Conservation (phyloP, 2,797 vertebrate species). For the Hydrocynus forskahlii region DNA sequence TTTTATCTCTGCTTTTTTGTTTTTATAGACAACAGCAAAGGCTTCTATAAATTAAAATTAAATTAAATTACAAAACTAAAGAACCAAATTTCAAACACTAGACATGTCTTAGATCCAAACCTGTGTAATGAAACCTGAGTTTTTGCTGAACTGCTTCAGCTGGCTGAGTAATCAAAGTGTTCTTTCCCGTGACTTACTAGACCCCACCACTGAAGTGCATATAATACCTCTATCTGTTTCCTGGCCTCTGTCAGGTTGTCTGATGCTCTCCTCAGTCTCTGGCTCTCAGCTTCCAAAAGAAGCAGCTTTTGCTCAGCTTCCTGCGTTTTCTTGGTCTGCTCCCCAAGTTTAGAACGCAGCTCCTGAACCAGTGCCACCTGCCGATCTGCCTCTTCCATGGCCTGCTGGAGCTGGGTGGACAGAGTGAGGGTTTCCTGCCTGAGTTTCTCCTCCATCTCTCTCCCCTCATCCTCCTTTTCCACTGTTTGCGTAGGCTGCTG, state of each 20-base stretch:
- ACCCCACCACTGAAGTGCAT: constrained; percentile 8
- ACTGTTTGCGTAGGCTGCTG: constrained; percentile 25
- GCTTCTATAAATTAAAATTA: too few species aligned
- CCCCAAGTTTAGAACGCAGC: constrained; percentile 72
- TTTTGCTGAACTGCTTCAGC: background rate
- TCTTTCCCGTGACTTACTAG: background rate
- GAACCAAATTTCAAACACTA: background rate
- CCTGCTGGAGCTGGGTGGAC: constrained; percentile 66
- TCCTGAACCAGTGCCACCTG: constrained; percentile 70
- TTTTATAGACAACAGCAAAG: background rate
- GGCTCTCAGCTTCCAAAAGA: constrained; percentile 73
- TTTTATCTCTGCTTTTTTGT: background rate
- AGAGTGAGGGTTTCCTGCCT: constrained; percentile 50
- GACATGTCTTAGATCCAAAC: background rate
- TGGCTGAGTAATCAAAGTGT: background rate
- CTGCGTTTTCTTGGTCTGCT: constrained; percentile 76
- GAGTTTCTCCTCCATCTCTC: constrained; percentile 53
- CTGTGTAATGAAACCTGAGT: background rate
- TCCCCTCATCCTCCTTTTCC: constrained; percentile 44
- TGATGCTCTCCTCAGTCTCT: constrained; percentile 72
- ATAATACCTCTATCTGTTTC: constrained; percentile 78
- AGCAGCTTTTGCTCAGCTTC: constrained; percentile 78
- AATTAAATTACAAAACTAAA: background rate
- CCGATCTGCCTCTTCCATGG: constrained; percentile 72
- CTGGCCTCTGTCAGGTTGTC: constrained; percentile 76